Evolutionary conservation across 2,888 invertebrate genomes (phyloP).

Genomic region (Pammene aurita): DNA sequence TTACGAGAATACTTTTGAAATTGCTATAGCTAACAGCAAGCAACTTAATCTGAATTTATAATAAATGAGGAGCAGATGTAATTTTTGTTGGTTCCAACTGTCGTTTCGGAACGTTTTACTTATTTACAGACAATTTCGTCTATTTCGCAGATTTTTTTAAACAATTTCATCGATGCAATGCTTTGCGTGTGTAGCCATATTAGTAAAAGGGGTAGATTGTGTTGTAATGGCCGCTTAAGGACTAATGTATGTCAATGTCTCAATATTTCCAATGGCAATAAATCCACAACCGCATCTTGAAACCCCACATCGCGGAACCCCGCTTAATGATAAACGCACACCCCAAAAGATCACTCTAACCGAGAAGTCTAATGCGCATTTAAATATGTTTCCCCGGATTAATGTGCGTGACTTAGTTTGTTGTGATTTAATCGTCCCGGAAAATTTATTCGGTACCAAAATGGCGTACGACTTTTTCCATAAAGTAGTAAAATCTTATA

Average conservation of each 20-base stretch:
- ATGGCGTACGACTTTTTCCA: slow-evolving; percentile 29
- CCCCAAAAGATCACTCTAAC: slow-evolving; percentile 60
- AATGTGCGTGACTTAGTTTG: slow-evolving; percentile 62
- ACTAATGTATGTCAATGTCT: not conserved
- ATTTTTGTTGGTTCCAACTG: too few relatives aligned
- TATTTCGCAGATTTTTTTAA: too few relatives aligned
- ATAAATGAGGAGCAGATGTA: too few relatives aligned
- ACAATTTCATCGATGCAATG: too few relatives aligned
- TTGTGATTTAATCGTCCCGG: slow-evolving; percentile 62
- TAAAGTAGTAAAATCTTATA: slow-evolving; percentile 19
- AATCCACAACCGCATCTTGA: slow-evolving; percentile 10
- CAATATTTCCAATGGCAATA: not conserved
- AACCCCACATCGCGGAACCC: slow-evolving; percentile 38
- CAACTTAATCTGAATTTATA: too few relatives aligned
- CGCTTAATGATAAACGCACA: slow-evolving; percentile 59
- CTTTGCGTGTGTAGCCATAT: too few relatives aligned
- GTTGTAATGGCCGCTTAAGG: too few relatives aligned
- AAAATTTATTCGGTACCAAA: slow-evolving; percentile 65
- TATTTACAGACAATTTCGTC: too few relatives aligned
- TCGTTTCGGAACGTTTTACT: too few relatives aligned
- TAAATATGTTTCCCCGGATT: slow-evolving; percentile 65
- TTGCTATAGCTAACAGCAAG: too few relatives aligned
- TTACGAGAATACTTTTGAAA: too few relatives aligned
- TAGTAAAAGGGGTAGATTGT: too few relatives aligned
- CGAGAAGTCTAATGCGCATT: slow-evolving; percentile 72